These are phyloP conservation scores for Linurgus olivaceus DNA, from an alignment of 2,797 vertebrate genomes.

Conservation along the genomic window DNA sequence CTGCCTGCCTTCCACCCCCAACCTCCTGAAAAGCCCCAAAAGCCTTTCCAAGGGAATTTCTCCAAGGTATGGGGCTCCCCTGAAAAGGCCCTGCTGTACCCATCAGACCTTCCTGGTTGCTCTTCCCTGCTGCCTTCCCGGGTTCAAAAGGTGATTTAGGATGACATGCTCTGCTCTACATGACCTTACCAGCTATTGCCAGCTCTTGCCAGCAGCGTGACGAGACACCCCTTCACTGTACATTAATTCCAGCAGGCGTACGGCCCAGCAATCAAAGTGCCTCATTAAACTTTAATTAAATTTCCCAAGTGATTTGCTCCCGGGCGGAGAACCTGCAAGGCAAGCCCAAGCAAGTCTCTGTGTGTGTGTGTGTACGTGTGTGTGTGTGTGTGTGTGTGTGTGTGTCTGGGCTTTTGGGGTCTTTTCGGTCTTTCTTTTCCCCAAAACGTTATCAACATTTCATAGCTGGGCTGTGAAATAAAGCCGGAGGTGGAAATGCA, in stretches of 20 bases:
- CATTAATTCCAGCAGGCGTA: constrained; percentile 35
- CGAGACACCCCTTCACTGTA: not conserved
- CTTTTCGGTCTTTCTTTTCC: not conserved
- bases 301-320: constrained; percentile 59
- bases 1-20: not conserved
- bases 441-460: accelerated
- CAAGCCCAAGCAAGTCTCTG: constrained; percentile 6
- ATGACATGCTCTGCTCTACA: constrained; percentile 33
- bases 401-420: not conserved
- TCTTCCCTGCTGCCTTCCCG: not conserved
- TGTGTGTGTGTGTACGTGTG: not conserved
- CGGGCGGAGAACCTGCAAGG: constrained; percentile 23
- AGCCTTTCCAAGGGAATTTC: not conserved
- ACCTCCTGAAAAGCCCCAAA: not conserved
- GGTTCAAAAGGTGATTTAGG: constrained; percentile 68
- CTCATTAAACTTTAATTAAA: constrained; percentile 66
- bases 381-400: not conserved
- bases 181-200: constrained; percentile 37
- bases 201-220: constrained; percentile 40
- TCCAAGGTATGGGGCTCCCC: not conserved
- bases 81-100: not conserved
- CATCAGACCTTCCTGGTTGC: not conserved
- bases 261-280: constrained; percentile 51
- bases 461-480: not conserved
- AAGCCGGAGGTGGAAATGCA: not conserved